A percentile compares a stretch with the other conserved stretches of the same genome.
phyloP scores from a whole-genome alignment of 53 echinoderm and acorn worm species.

The Paracentrotus lividus region DNA sequence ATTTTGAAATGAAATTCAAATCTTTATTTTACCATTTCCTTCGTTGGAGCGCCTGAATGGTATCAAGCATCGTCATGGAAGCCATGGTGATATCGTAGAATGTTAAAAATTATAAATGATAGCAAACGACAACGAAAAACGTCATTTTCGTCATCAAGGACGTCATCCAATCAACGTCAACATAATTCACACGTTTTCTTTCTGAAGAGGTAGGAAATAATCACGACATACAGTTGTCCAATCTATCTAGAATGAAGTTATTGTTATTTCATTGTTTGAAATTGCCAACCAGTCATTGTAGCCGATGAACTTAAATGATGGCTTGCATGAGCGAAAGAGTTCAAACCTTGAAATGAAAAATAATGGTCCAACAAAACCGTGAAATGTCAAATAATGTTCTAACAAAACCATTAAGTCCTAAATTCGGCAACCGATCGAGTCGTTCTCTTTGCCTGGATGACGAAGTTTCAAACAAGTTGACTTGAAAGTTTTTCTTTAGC shows the following conservation, averaged over 20 bases:
- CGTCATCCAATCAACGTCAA: neutral
- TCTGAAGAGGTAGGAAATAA: neutral
- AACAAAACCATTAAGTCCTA: neutral
- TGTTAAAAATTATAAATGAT: neutral
- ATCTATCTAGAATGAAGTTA: no score
- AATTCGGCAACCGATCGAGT: neutral
- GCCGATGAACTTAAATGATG: no score
- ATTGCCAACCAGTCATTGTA: no score
- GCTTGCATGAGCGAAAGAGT: neutral
- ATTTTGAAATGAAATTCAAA: neutral
- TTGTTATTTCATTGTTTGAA: no score
- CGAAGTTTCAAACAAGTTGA: neutral
- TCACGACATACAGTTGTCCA: no score
- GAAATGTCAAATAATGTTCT: neutral
- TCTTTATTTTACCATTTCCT: conserved; percentile 35
- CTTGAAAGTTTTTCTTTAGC: neutral
- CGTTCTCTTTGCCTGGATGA: neutral
- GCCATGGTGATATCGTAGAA: no score
- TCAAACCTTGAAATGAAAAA: neutral
- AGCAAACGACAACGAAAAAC: neutral
- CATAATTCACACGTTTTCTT: neutral
- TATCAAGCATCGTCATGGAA: conserved; percentile 42
- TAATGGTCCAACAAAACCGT: neutral
- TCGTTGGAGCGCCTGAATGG: conserved; percentile 18
- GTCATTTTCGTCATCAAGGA: neutral